Conservation (phyloP, 2,797 vertebrate genomes). For the Pristis pectinata region DNA sequence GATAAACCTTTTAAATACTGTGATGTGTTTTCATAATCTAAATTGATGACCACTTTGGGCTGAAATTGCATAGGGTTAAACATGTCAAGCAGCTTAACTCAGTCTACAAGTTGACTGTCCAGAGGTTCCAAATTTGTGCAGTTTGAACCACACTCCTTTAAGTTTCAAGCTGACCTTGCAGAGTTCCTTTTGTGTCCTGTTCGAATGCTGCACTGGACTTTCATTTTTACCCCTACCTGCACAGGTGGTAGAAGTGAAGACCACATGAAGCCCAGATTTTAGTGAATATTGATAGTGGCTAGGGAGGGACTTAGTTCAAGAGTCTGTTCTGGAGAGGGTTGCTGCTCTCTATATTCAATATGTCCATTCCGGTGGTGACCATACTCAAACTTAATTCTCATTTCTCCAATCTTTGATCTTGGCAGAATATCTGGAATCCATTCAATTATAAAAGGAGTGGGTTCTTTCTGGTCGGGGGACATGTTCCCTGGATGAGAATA, state of each 20-base stretch:
- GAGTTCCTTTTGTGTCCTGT: neutral
- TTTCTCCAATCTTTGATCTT: constrained; percentile 72
- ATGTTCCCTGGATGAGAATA: constrained; percentile 57
- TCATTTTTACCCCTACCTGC: constrained; percentile 21
- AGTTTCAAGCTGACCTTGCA: constrained; percentile 39
- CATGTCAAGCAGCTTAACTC: too few relatives aligned
- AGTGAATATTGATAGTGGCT: constrained; percentile 58
- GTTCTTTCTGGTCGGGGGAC: constrained; percentile 68
- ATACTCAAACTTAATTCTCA: constrained; percentile 78
- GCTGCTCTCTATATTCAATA: constrained; percentile 52
- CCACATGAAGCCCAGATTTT: constrained; percentile 46
- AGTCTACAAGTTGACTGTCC: neutral
- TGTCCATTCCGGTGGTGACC: constrained; percentile 76
- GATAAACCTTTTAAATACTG: constrained; percentile 12
- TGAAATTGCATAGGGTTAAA: neutral
- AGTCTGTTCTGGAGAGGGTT: constrained; percentile 49
- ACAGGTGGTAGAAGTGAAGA: constrained; percentile 40
- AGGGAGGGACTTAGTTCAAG: constrained; percentile 53
- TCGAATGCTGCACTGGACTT: neutral
- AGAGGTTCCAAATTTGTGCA: neutral
- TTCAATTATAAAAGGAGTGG: constrained; percentile 77
- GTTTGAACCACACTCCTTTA: constrained; percentile 47
- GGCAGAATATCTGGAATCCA: constrained; percentile 85
- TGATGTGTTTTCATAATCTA: neutral
- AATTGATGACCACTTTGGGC: neutral